Base-by-base conservation (phyloP, 2,888 invertebrate species). In the Apamea epomidion region DNA sequence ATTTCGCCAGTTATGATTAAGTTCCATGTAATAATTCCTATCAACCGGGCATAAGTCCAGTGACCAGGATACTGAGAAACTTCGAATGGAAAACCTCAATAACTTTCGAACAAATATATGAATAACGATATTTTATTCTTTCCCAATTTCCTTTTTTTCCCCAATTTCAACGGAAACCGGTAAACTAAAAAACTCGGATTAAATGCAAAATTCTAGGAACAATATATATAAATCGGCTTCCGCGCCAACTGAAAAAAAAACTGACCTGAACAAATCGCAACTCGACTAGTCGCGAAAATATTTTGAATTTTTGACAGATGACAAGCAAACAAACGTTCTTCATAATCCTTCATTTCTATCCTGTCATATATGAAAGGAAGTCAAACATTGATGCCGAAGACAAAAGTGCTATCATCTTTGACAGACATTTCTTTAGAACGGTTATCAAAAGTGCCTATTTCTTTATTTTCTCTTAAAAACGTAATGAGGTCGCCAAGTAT, bases 231-330 rank as follows among this genome's bases (percentile, higher is more conserved):
- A 71, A 77, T 37, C 12, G 29, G 32, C 51, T 45, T 8, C 25
- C 14, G 25, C 0, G 29, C 14, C 32, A 45, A 78, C 29, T n/a
- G 62, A 48, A 58, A 83, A 77, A 77, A 65, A 76, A 16, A 6
- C 3, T 73, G 83, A 82, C 74, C 83, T 74, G 71, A 83, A 87
- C 54, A 37, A 74, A 74, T 72, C 64, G 62, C 42, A 60, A 60
- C 82, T 69, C 12, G 4, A 64, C 42, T 37, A 37, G n/a, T 48
- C 29, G 68, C 32, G 48, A 84, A 82, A 81, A 81, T 76, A 64
- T 80, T 78, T 80, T 51, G n/a, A 74, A 25, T 67, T 74, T 87
- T 80, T 87, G 85, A 87, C 88, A 82, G 18, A 58, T 81, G 81
- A 69, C 84, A 87, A 62, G 64, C 37, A 51, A 79, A 82, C 74